Evolutionary conservation across 2,113 vertebrate species (phyloP).

Genomic region (Campylomormyrus tamandua): DNA sequence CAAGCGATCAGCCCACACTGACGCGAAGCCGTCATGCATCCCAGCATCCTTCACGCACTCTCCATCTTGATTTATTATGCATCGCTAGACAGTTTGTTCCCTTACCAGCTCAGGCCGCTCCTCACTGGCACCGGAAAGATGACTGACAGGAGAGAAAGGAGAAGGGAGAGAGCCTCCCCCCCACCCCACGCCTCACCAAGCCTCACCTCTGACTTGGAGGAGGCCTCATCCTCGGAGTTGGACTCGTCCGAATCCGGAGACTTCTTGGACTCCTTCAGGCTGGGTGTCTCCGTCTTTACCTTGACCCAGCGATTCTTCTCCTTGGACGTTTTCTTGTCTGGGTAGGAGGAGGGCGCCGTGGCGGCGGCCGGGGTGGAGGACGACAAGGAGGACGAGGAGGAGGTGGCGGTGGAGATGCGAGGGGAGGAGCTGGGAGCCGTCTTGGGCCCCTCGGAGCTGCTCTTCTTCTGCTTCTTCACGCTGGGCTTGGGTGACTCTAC

Average conservation of each 20-base stretch:
- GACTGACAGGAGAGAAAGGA: not conserved
- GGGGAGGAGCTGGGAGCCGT: conserved; percentile 69
- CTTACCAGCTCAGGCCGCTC: too few species aligned
- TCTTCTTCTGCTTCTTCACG: conserved; percentile 89
- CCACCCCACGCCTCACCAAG: conserved; percentile 39
- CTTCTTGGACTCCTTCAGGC: conserved; percentile 81
- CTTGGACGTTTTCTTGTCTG: conserved; percentile 83
- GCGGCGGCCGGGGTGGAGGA: conserved; percentile 49
- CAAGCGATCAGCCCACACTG: not conserved
- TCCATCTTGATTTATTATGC: not conserved
- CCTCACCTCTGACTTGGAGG: conserved; percentile 89
- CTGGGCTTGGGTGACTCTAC: conserved; percentile 88
- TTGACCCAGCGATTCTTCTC: conserved; percentile 82
- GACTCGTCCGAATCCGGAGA: conserved; percentile 81
- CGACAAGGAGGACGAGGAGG: not conserved
- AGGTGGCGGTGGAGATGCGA: conserved; percentile 54
- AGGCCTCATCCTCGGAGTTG: conserved; percentile 88
- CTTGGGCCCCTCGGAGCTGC: conserved; percentile 74
- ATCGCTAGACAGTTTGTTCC: not conserved
- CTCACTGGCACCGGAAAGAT: not conserved
- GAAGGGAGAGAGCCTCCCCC: not conserved
- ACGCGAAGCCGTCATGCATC: not conserved
- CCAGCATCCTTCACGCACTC: not conserved
- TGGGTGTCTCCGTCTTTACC: conserved; percentile 70
- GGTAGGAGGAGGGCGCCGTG: conserved; percentile 47